Percentiles rank a stretch among this genome's conserved stretches.
These are phyloP conservation scores for Shargacucullia verbasci DNA, from an alignment of 2,888 invertebrate genomes.

Conservation along the genomic window DNA sequence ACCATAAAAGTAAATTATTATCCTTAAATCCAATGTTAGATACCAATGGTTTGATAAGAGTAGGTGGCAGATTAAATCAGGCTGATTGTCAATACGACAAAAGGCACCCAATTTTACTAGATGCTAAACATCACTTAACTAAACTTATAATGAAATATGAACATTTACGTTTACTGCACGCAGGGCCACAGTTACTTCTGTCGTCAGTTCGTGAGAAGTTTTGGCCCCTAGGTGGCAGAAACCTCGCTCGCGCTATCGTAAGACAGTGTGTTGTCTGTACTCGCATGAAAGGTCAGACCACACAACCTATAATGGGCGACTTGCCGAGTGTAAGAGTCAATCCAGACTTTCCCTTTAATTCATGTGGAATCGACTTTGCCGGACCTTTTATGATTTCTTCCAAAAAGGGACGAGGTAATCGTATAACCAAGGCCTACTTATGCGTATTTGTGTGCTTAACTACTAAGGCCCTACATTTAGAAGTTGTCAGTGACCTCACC, in stretches of 20 bases:
- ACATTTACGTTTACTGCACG: constrained; percentile 21
- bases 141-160: constrained; percentile 21
- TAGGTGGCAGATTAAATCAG: constrained; percentile 26
- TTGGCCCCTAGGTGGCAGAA: constrained; percentile 42
- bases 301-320: no score
- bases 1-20: constrained; percentile 4
- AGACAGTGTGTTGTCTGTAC: no score
- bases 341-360: no score
- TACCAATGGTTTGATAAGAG: constrained; percentile 14
- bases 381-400: constrained; percentile 15
- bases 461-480: constrained; percentile 11
- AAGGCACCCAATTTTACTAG: constrained; percentile 38
- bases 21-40: constrained; percentile 20
- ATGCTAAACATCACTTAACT: constrained; percentile 32
- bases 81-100: constrained; percentile 20
- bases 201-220: constrained; percentile 21
- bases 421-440: constrained; percentile 11
- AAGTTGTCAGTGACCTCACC: constrained; percentile 13
- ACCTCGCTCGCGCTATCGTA: no score
- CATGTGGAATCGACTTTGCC: constrained; percentile 16
- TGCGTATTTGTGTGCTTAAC: constrained; percentile 15
- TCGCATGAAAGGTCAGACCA: no score
- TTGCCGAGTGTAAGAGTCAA: no score
- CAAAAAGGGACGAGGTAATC: constrained; percentile 9
- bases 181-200: constrained; percentile 27